A percentile compares a stretch with the other conserved stretches of the same genome.
Evolutionary conservation across 2,113 vertebrate species (phyloP).

Genomic region (Catharus fuscescens): DNA sequence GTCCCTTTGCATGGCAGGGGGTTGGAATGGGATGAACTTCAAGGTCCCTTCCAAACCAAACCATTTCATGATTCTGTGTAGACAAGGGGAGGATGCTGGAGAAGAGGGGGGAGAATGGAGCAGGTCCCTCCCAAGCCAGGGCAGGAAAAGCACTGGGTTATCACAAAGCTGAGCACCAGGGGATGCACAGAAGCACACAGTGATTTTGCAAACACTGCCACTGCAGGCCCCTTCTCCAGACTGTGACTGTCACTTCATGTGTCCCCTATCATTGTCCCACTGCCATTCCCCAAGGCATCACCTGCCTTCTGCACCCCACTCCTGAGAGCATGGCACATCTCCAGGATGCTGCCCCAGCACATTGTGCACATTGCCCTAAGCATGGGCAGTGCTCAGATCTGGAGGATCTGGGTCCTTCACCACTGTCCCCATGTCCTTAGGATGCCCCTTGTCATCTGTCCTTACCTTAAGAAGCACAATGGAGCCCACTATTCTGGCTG

Average conservation of each 20-base stretch:
- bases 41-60: not conserved
- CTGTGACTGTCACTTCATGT: not conserved
- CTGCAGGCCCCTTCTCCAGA: not conserved
- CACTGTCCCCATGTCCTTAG: not conserved
- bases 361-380: accelerated
- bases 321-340: not conserved
- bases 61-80: not conserved
- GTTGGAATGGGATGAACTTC: not conserved
- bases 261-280: not conserved
- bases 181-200: accelerated
- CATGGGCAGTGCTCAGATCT: accelerated
- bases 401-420: not conserved
- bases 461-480: not conserved
- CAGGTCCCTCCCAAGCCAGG: not conserved
- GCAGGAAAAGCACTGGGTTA: not conserved
- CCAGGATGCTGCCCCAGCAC: accelerated
- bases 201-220: not conserved
- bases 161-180: not conserved
- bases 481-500: not conserved
- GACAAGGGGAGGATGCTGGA: not conserved
- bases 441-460: not conserved
- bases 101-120: not conserved
- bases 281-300: not conserved
- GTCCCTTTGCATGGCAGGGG: not conserved
- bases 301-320: not conserved